phyloP scores from a whole-genome alignment of 2,888 invertebrate species.

The Desoria tigrina region DNA sequence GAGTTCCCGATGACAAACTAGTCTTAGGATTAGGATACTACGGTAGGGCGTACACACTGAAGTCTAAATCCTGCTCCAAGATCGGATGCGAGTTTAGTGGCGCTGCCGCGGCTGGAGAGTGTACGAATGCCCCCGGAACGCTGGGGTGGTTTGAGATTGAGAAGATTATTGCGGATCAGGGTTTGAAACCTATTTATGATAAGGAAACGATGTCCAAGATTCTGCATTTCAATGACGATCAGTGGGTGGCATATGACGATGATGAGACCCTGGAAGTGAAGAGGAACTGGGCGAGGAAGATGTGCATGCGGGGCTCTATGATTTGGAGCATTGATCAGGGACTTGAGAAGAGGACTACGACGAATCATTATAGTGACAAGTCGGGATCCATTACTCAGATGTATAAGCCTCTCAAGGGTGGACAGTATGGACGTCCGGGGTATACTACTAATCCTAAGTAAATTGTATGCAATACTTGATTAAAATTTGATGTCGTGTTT shows the following conservation, averaged over 20 bases:
- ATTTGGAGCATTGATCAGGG: slow-evolving; percentile 40
- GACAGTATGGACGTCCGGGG: slow-evolving; percentile 24
- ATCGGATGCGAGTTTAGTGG: slow-evolving; percentile 31
- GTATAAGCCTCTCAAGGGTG: slow-evolving; percentile 7
- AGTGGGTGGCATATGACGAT: slow-evolving; percentile 39
- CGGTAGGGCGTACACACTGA: slow-evolving; percentile 28
- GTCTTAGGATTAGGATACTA: slow-evolving; percentile 33
- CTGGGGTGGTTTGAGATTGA: slow-evolving; percentile 36
- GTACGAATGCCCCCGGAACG: slow-evolving; percentile 33
- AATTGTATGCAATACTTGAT: no score
- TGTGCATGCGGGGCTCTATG: slow-evolving; percentile 30
- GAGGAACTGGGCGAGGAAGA: slow-evolving; percentile 25
- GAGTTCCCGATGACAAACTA: slow-evolving; percentile 29
- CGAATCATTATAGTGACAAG: slow-evolving; percentile 4
- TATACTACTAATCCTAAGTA: no score
- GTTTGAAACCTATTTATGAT: slow-evolving; percentile 9
- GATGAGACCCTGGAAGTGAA: slow-evolving; percentile 26
- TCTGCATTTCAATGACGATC: slow-evolving; percentile 28
- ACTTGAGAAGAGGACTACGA: slow-evolving; percentile 1
- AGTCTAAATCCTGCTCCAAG: slow-evolving; percentile 20
- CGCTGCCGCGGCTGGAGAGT: slow-evolving; percentile 25
- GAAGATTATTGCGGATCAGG: slow-evolving; percentile 9
- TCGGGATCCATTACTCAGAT: slow-evolving; percentile 4
- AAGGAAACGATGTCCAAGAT: slow-evolving; percentile 18
- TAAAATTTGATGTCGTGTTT: no score